Base-by-base conservation (phyloP, 1,140 invertebrate species). In the Metaphire vulgaris region DNA sequence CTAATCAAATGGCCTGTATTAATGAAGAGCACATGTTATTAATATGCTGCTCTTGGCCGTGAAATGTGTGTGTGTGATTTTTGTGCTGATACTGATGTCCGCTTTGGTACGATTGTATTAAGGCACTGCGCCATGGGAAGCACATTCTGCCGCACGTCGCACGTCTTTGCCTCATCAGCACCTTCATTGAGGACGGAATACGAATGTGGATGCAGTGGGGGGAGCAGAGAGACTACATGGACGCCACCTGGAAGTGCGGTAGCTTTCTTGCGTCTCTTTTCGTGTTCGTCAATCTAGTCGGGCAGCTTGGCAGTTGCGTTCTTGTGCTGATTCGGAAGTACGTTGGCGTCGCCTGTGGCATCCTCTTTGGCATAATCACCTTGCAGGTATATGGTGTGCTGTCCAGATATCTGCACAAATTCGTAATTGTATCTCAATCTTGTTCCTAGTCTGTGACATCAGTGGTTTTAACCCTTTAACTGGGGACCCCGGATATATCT, bases 161-260 rank as follows among this genome's bases (percentile, higher is more conserved):
- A 1, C 89, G 97, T 77, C 87, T 99, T 56, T 99, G 96, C 85
- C 90, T 99, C n/a, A 97, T 99, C 81, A 96, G 96, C 76, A 99
- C 98, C 80, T 99, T 99, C 88, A 89, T 99, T 33, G 98, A 99
- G 89, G 98, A 99, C 90, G 98, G 98, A 0, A 89, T 99, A 64
- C 90, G 98, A 78, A 99, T 99, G 98, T 99, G 81, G 72, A 34
- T 75, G 34, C 77, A 78, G 30, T 78, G 77, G 77, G 28, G 56
- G 1, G 77, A 78, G 31, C 77, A 78, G 56, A 68, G 77, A 41
- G 77, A 78, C 67, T 78, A 74, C 69, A 75, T 78, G 64, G 75
- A 75, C 28, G 73, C 64, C 86, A 95, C 94, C 1, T 99, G 97
- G 97, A 91, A 92, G n/a, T 98, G 96, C 88, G 97, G 97, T 1